Evolutionary conservation across 2,888 invertebrate genomes (phyloP).

Genomic region (Geophilus truncorum): DNA sequence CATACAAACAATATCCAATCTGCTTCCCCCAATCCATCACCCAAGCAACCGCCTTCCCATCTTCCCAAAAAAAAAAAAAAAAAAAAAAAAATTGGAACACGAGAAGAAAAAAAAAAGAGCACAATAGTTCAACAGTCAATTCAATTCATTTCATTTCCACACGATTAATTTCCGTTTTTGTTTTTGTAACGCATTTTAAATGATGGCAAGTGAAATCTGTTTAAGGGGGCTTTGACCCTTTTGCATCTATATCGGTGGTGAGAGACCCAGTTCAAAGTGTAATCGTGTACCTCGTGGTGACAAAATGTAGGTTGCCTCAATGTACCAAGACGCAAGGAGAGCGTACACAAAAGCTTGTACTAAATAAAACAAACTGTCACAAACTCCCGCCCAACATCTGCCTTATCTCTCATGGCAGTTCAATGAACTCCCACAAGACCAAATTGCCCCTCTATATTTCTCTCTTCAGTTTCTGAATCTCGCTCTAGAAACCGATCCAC

Average conservation of each 20-base stretch:
- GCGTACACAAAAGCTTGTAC: conserved; percentile 21
- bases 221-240: conserved; percentile 5
- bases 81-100: not conserved
- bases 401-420: conserved; percentile 22
- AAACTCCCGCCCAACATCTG: conserved; percentile 25
- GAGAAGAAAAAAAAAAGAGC: not conserved
- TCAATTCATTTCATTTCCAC: not conserved
- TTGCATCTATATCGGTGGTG: not conserved
- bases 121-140: conserved; percentile 23
- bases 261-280: conserved; percentile 16
- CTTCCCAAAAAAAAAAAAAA: not conserved
- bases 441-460: not conserved
- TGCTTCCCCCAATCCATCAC: no score
- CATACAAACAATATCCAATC: not conserved
- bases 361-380: conserved; percentile 27
- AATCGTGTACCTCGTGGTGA: conserved; percentile 17
- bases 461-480: no score
- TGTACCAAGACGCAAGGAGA: conserved; percentile 4
- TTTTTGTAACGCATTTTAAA: not conserved
- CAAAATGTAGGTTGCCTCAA: conserved; percentile 22
- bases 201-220: not conserved
- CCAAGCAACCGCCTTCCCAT: no score
- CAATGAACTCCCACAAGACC: conserved; percentile 10
- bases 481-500: not conserved
- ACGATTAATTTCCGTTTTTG: conserved; percentile 21